phyloP scores from a whole-genome alignment of 1,140 invertebrate genomes.

The Campodea augens region DNA sequence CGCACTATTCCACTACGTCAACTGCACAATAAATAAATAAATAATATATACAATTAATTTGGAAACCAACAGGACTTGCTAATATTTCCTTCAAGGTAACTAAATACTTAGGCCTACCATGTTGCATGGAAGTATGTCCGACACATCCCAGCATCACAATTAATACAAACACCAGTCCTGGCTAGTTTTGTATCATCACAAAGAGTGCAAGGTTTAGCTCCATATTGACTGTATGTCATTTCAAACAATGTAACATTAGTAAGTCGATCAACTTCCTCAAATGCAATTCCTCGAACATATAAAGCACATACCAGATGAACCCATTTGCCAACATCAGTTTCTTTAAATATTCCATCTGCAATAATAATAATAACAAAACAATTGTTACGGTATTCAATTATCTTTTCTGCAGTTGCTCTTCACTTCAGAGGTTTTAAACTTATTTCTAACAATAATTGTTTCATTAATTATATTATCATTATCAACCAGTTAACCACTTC shows the following conservation, averaged over 20 bases:
- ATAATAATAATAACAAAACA: slow-evolving; percentile 13
- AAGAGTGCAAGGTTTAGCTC: slow-evolving; percentile 63
- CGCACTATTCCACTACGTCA: too few species aligned
- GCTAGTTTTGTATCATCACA: slow-evolving; percentile 73
- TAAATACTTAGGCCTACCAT: too few species aligned
- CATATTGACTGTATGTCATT: slow-evolving; percentile 89
- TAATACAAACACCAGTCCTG: slow-evolving; percentile 82
- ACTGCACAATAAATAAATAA: too few species aligned
- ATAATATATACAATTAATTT: too few species aligned
- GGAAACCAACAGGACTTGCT: too few species aligned
- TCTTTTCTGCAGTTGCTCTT: background rate
- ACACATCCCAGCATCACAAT: slow-evolving; percentile 95
- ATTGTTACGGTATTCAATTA: slow-evolving; percentile 4
- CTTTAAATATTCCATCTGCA: slow-evolving; percentile 82
- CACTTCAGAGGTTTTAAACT: background rate
- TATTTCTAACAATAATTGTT: background rate
- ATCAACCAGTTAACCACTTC: background rate
- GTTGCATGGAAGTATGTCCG: slow-evolving; percentile 94
- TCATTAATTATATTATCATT: background rate
- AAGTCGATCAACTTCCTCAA: slow-evolving; percentile 78
- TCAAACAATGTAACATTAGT: slow-evolving; percentile 80
- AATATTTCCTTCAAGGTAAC: too few species aligned
- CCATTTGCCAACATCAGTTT: slow-evolving; percentile 91
- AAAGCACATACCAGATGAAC: slow-evolving; percentile 92
- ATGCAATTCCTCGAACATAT: slow-evolving; percentile 91